These are phyloP conservation scores for Aulostomus chinensis DNA, from an alignment of 2,797 vertebrate genomes.

Conservation along the genomic window DNA sequence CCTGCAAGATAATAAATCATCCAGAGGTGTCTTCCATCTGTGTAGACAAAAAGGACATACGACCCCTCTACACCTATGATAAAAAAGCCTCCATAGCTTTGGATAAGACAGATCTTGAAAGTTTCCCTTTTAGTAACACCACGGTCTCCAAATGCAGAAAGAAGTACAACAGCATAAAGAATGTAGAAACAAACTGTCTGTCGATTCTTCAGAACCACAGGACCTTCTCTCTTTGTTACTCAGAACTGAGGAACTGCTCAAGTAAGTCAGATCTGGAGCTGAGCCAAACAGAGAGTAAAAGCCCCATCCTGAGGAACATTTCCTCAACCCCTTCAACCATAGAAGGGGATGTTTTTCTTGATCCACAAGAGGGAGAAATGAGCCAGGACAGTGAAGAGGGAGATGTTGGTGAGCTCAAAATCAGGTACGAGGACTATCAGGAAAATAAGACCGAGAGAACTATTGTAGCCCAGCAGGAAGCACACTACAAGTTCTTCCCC, in stretches of 20 bases:
- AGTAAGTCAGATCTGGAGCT: conserved; percentile 71
- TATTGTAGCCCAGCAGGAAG: conserved; percentile 93
- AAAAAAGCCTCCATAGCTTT: conserved; percentile 72
- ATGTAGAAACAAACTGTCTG: conserved; percentile 84
- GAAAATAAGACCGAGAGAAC: conserved; percentile 93
- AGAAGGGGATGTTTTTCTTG: conserved; percentile 60
- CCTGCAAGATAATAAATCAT: conserved; percentile 81
- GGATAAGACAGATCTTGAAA: conserved; percentile 84
- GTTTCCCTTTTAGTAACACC: conserved; percentile 84
- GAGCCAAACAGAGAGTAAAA: conserved; percentile 68
- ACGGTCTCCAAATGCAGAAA: conserved; percentile 85
- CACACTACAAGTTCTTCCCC: conserved; percentile 98
- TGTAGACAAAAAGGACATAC: conserved; percentile 81
- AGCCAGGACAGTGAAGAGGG: conserved; percentile 83
- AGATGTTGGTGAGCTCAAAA: conserved; percentile 94
- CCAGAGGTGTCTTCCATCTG: conserved; percentile 84
- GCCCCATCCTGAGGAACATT: conserved; percentile 63
- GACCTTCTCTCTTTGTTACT: conserved; percentile 79
- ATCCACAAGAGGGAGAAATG: conserved; percentile 59
- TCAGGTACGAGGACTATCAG: conserved; percentile 97
- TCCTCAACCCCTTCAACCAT: conserved; percentile 56
- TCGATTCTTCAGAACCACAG: conserved; percentile 80
- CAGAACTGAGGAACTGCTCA: conserved; percentile 76
- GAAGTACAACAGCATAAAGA: conserved; percentile 89
- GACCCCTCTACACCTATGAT: conserved; percentile 83